Base-by-base conservation (phyloP, 2,113 vertebrate genomes). In the Mohoua ochrocephala region DNA sequence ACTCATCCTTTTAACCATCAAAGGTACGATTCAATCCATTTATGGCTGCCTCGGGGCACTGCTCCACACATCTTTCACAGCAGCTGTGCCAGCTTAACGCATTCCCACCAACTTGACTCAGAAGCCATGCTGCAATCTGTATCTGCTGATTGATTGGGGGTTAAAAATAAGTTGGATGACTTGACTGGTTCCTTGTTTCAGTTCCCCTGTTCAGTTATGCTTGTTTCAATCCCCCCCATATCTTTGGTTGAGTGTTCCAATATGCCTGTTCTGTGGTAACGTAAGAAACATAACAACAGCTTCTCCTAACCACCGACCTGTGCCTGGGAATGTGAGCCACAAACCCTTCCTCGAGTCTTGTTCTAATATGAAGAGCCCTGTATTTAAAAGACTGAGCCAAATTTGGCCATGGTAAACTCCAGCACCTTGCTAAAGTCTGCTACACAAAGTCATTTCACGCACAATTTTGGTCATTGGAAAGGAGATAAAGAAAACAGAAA, bases 1-100 rank as follows among this genome's bases (percentile, higher is more conserved):
- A 4, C 78, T 89, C 77, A 50, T 80, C 92, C 75, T 80, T 76
- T 69, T 73, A 76, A 73, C 53, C 82, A 88, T 88, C 92, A 88
- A 95, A 90, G 75, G 70, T 95, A 83, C 0, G 0, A 24, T 60
- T 73, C 63, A 35, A 56, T 31, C 70, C 70, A 8, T 68, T 79
- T 64, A 42, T 35, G 82, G 70, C 84, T 79, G 74, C 90, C 92
- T 82, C 0, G 0, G 71, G 84, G 95, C 57, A 14, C 81, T 35
- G 87, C 77, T 54, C 63, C 35, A 53, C 39, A 27, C 69, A 60
- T 75, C 82, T 16, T 82, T 64, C 78, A 49, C 57, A 79, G 82
- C 82, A 76, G 90, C 63, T 26, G 41, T 35, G 75, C 87, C 92
- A 93, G 82, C 26, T 83, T 28, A 20, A 68, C 28, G 71, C 19